phyloP scores from a whole-genome alignment of 2,888 invertebrate genomes.

The Bedellia somnulentella region DNA sequence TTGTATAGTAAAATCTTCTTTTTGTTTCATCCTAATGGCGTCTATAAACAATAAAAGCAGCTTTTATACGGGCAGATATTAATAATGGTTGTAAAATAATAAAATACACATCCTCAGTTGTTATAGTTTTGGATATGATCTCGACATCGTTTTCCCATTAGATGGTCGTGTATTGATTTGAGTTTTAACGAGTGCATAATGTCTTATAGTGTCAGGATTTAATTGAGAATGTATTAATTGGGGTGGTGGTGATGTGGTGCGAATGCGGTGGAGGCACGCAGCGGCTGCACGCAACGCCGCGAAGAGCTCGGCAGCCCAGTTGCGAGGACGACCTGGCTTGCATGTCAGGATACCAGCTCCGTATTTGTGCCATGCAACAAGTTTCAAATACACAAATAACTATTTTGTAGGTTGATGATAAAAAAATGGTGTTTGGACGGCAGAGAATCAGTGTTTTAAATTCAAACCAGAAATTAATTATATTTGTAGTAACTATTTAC shows the following conservation, averaged over 20 bases:
- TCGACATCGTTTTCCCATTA: constrained; percentile 20
- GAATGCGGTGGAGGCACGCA: constrained; percentile 56
- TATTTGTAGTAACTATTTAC: no score
- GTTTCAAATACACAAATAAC: no score
- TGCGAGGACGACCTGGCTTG: no score
- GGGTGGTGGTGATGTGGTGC: constrained; percentile 42
- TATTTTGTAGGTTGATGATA: no score
- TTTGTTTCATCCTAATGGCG: constrained; percentile 6
- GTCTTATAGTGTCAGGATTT: constrained; percentile 54
- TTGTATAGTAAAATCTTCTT: constrained; percentile 8
- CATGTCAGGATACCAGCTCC: no score
- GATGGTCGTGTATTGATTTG: no score
- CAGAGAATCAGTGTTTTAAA: no score
- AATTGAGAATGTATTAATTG: constrained; percentile 64
- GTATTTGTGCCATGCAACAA: no score
- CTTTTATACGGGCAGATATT: constrained; percentile 5
- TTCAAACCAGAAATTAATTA: no score
- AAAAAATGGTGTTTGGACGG: no score
- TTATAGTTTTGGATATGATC: background rate
- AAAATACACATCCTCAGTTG: constrained; percentile 1
- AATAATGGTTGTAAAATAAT: constrained; percentile 6
- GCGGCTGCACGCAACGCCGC: constrained; percentile 39
- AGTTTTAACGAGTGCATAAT: constrained; percentile 35
- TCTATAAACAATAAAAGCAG: constrained; percentile 5
- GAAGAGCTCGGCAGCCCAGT: no score